A percentile compares a stretch with the other conserved stretches of the same genome.
Conservation (phyloP, 2,888 invertebrate genomes). For the Tachina lurida region DNA sequence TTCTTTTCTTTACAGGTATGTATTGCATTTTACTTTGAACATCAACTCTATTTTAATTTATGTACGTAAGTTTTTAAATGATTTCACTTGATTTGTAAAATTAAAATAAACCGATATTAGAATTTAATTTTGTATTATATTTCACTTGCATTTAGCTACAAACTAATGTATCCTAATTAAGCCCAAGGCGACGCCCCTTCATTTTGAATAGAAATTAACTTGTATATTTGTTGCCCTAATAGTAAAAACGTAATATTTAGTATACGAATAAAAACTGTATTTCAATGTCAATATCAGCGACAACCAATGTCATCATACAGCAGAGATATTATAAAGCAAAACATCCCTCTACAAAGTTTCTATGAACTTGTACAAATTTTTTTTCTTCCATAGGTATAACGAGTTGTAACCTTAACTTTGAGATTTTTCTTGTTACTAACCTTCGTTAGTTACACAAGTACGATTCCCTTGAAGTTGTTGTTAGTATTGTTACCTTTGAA, state of each 20-base stretch:
- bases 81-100: too few species aligned
- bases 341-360: not conserved
- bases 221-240: slow-evolving; percentile 2
- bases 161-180: slow-evolving; percentile 18
- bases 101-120: not conserved
- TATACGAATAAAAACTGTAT: not conserved
- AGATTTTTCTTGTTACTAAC: slow-evolving; percentile 24
- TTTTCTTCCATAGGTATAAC: not conserved
- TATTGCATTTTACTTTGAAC: slow-evolving; percentile 12
- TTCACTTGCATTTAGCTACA: too few species aligned
- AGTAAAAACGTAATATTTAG: not conserved
- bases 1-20: slow-evolving; percentile 63
- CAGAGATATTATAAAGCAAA: not conserved
- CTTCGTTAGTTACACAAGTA: not conserved
- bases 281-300: slow-evolving; percentile 40
- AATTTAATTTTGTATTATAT: too few species aligned
- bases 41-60: not conserved
- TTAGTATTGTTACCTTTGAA: not conserved
- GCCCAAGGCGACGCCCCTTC: slow-evolving; percentile 40
- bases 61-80: slow-evolving; percentile 41
- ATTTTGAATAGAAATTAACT: not conserved
- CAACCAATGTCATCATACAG: slow-evolving; percentile 12
- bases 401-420: slow-evolving; percentile 49
- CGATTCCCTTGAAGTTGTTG: slow-evolving; percentile 2
- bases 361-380: not conserved